Evolutionary conservation across 1,140 invertebrate genomes (phyloP).

Genomic region (Pseudomyrmex dendroicus): DNA sequence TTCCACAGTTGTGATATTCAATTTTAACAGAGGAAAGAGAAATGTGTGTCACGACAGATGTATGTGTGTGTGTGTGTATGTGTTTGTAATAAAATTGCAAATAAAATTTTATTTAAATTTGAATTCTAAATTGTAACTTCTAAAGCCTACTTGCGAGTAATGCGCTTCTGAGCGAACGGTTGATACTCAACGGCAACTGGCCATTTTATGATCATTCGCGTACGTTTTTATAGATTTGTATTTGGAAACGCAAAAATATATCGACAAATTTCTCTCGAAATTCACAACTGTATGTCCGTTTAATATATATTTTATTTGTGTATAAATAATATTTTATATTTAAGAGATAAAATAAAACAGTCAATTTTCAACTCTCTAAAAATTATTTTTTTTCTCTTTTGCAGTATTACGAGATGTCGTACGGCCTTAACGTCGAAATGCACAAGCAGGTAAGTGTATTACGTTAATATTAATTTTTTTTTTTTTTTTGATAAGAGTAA

Average conservation of each 20-base stretch:
- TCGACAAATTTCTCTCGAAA: neutral
- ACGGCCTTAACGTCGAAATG: slow-evolving; percentile 93
- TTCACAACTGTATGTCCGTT: neutral
- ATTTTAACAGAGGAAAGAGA: neutral
- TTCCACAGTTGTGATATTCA: neutral
- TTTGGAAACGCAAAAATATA: slow-evolving; percentile 20
- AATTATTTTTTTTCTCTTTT: slow-evolving; percentile 81
- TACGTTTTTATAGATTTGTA: neutral
- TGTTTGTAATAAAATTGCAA: neutral
- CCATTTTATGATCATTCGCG: slow-evolving; percentile 62
- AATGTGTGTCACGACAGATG: neutral
- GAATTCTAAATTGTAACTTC: neutral
- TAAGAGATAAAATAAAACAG: neutral
- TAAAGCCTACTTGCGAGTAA: slow-evolving; percentile 20
- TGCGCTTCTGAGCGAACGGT: slow-evolving; percentile 3
- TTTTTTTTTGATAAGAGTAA: too few species aligned
- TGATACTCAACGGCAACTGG: slow-evolving; percentile 33
- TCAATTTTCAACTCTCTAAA: slow-evolving; percentile 8
- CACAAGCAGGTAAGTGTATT: slow-evolving; percentile 90
- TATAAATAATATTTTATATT: slow-evolving; percentile 25
- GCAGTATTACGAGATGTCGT: slow-evolving; percentile 94
- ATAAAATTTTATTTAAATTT: too few species aligned
- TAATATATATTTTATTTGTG: slow-evolving; percentile 11
- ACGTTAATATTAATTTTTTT: neutral
- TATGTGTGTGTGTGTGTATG: too few species aligned